These are phyloP conservation scores for Drosophila navojoa DNA, from an alignment of 1,140 invertebrate species.

Conservation along the genomic window DNA sequence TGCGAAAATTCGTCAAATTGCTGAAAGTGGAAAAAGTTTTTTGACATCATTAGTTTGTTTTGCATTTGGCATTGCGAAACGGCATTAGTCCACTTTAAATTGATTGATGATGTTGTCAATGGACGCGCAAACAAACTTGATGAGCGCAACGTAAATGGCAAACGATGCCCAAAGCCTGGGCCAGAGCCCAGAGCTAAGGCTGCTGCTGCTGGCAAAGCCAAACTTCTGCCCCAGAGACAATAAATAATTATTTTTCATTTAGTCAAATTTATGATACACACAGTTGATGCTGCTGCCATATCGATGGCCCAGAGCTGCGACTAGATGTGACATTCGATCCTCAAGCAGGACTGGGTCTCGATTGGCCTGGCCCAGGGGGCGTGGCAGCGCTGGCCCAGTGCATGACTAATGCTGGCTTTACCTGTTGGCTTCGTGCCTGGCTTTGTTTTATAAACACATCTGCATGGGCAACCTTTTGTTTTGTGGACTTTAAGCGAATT, in stretches of 20 bases:
- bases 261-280: not conserved
- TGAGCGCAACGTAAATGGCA: constrained; percentile 20
- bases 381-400: constrained; percentile 8
- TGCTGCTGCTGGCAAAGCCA: not conserved
- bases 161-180: not conserved
- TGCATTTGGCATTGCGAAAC: constrained; percentile 47
- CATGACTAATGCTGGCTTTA: constrained; percentile 52
- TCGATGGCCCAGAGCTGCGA: not conserved
- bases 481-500: constrained; percentile 68
- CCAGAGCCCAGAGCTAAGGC: too few species aligned
- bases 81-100: constrained; percentile 54
- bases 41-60: constrained; percentile 61
- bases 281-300: not conserved
- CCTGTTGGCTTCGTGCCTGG: constrained; percentile 33
- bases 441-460: constrained; percentile 34
- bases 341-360: too few species aligned
- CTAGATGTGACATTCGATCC: too few species aligned
- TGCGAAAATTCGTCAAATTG: constrained; percentile 10
- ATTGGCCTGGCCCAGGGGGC: not conserved
- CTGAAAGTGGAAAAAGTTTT: constrained; percentile 16
- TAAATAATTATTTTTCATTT: constrained; percentile 24
- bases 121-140: constrained; percentile 11
- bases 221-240: constrained; percentile 5
- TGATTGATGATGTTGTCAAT: constrained; percentile 64
- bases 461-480: constrained; percentile 56